phyloP scores from a whole-genome alignment of 35 echinoderm and acorn worm genomes.

The Apostichopus californicus region DNA sequence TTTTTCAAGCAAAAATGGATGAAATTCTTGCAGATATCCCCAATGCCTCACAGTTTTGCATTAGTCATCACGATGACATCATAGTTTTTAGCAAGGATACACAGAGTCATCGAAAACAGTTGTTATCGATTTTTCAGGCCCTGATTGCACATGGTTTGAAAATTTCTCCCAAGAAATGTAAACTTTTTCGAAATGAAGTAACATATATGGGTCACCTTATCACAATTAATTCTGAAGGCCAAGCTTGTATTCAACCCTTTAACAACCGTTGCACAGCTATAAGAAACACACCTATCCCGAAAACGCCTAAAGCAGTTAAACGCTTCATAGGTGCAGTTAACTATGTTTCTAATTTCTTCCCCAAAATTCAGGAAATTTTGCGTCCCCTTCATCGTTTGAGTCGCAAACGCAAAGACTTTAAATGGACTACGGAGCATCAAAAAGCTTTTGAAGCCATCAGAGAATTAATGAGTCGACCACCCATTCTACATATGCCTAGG shows the following conservation, averaged over 20 bases:
- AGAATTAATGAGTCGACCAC: constrained; percentile 46
- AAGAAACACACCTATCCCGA: constrained; percentile 10
- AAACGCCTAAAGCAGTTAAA: constrained; percentile 42
- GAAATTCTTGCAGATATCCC: too few relatives aligned
- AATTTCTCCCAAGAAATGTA: too few relatives aligned
- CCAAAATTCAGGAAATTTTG: constrained; percentile 49
- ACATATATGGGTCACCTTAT: constrained; percentile 45
- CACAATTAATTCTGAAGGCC: not conserved
- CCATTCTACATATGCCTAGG: constrained; percentile 13
- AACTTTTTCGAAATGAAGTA: too few relatives aligned
- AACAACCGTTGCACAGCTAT: constrained; percentile 31
- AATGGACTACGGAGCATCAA: constrained; percentile 53
- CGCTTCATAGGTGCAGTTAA: constrained; percentile 63
- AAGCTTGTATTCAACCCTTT: constrained; percentile 20
- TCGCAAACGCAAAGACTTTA: constrained; percentile 48
- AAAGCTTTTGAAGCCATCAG: constrained; percentile 49
- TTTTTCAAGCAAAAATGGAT: too few relatives aligned
- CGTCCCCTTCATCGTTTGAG: not conserved
- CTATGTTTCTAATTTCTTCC: constrained; percentile 58
- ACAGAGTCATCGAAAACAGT: not conserved
- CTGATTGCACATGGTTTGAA: too few relatives aligned
- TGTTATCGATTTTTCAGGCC: too few relatives aligned
- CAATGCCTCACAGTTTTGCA: too few relatives aligned
- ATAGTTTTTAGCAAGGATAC: too few relatives aligned
- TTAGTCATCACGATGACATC: too few relatives aligned